Percentiles rank a stretch among this genome's conserved stretches.
phyloP scores from a whole-genome alignment of 2,113 vertebrate genomes.

The Cheilinus undulatus region DNA sequence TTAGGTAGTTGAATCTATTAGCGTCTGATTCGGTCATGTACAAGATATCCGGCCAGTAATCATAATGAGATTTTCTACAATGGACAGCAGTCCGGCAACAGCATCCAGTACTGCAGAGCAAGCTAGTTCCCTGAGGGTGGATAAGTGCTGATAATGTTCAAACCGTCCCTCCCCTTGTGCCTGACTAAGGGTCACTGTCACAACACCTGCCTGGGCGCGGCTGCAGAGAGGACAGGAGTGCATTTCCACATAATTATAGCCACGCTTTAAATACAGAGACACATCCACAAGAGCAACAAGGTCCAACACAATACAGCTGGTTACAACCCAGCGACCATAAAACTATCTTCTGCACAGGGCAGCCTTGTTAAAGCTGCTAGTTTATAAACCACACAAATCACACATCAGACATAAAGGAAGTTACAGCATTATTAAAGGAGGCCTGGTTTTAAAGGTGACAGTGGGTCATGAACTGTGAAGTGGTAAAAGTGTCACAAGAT shows the following conservation, averaged over 20 bases:
- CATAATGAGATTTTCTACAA: slow-evolving; percentile 41
- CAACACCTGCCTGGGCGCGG: slow-evolving; percentile 55
- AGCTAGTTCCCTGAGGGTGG: not conserved
- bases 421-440: not conserved
- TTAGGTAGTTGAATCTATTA: slow-evolving; percentile 44
- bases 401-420: not conserved
- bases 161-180: slow-evolving; percentile 14
- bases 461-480: not conserved
- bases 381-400: slow-evolving; percentile 29
- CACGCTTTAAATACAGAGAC: slow-evolving; percentile 47
- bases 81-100: not conserved
- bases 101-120: slow-evolving; percentile 4
- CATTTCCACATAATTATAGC: slow-evolving; percentile 30
- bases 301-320: slow-evolving; percentile 18
- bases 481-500: not conserved
- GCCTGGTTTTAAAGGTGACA: not conserved
- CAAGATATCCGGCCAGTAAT: slow-evolving; percentile 28
- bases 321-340: slow-evolving; percentile 28
- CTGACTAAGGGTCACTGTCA: slow-evolving; percentile 58
- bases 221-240: slow-evolving; percentile 19
- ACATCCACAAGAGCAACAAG: slow-evolving; percentile 22
- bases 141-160: slow-evolving; percentile 15
- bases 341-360: slow-evolving; percentile 4
- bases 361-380: slow-evolving; percentile 1
- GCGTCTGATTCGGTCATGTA: slow-evolving; percentile 36